A percentile compares a stretch with the other conserved stretches of the same genome.
Evolutionary conservation across 2,888 invertebrate genomes (phyloP).

Genomic region (Tetranychus truncatus): DNA sequence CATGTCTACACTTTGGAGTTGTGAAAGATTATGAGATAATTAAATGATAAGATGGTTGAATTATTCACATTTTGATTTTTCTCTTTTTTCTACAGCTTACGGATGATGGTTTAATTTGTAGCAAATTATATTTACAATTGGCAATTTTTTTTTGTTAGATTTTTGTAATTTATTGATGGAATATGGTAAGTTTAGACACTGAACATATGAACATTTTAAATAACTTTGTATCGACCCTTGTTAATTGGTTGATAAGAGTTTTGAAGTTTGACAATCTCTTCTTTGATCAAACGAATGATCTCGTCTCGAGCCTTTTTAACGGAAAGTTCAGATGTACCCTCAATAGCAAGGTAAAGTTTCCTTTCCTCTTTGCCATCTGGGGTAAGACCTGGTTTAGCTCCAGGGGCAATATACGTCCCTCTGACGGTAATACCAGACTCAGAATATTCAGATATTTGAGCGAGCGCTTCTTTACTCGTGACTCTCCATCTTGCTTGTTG

Average conservation of each 20-base stretch:
- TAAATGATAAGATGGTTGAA: too few species aligned
- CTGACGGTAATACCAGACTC: slow-evolving; percentile 96
- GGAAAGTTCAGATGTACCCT: slow-evolving; percentile 87
- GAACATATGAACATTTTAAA: background rate
- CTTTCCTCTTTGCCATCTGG: slow-evolving; percentile 43
- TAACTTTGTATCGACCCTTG: slow-evolving; percentile 80
- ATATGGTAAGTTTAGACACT: too few species aligned
- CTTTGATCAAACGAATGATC: slow-evolving; percentile 90
- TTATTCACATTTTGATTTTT: too few species aligned
- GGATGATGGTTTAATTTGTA: too few species aligned
- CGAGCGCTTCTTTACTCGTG: slow-evolving; percentile 91
- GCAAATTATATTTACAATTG: too few species aligned
- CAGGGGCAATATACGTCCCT: slow-evolving; percentile 74
- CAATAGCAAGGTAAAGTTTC: slow-evolving; percentile 92
- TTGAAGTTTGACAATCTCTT: slow-evolving; percentile 72
- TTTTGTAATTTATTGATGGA: too few species aligned
- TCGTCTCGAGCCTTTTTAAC: slow-evolving; percentile 90
- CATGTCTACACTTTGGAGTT: too few species aligned
- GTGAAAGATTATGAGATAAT: too few species aligned
- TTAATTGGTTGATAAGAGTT: slow-evolving; percentile 41
- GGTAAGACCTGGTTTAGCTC: slow-evolving; percentile 30
- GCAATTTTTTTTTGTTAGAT: too few species aligned
- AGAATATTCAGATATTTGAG: slow-evolving; percentile 93
- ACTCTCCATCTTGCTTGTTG: slow-evolving; percentile 97
- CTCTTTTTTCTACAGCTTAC: too few species aligned